These are phyloP conservation scores for Eciton burchellii DNA, from an alignment of 1,140 invertebrate species.

Conservation along the genomic window DNA sequence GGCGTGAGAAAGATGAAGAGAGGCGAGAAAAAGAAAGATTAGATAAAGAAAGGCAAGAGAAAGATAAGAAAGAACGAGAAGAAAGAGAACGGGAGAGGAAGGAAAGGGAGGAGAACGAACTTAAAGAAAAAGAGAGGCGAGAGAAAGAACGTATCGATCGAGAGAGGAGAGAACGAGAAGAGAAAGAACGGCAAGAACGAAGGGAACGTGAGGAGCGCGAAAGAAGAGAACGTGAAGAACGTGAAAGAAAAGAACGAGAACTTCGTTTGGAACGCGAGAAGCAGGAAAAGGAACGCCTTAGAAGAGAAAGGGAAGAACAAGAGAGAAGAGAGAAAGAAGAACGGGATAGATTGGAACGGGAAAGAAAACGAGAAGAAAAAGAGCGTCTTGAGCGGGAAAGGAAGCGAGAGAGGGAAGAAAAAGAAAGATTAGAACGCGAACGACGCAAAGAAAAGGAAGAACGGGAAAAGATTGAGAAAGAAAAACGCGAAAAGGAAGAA, in stretches of 20 bases:
- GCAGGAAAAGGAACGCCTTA: constrained; percentile 80
- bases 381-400: constrained; percentile 79
- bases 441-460: constrained; percentile 72
- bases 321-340: constrained; percentile 81
- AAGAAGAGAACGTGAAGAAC: constrained; percentile 82
- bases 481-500: constrained; percentile 73
- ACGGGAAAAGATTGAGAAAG: constrained; percentile 72
- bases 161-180: constrained; percentile 77
- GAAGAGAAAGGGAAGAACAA: constrained; percentile 84
- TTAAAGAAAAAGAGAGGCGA: constrained; percentile 75
- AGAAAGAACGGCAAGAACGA: constrained; percentile 78
- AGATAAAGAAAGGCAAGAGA: constrained; percentile 75
- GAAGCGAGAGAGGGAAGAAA: constrained; percentile 76
- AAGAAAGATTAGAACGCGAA: constrained; percentile 71
- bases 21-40: constrained; percentile 76
- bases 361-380: constrained; percentile 76
- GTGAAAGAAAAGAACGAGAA: constrained; percentile 79
- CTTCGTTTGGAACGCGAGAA: constrained; percentile 80
- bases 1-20: constrained; percentile 83
- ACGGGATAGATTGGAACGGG: constrained; percentile 75
- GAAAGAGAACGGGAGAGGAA: constrained; percentile 73
- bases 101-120: constrained; percentile 73
- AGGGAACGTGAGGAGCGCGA: constrained; percentile 82
- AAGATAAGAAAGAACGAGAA: constrained; percentile 74
- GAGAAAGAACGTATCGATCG: constrained; percentile 78